These are phyloP conservation scores for Scolopax rusticola DNA, from an alignment of 2,797 vertebrate species.

Conservation along the genomic window DNA sequence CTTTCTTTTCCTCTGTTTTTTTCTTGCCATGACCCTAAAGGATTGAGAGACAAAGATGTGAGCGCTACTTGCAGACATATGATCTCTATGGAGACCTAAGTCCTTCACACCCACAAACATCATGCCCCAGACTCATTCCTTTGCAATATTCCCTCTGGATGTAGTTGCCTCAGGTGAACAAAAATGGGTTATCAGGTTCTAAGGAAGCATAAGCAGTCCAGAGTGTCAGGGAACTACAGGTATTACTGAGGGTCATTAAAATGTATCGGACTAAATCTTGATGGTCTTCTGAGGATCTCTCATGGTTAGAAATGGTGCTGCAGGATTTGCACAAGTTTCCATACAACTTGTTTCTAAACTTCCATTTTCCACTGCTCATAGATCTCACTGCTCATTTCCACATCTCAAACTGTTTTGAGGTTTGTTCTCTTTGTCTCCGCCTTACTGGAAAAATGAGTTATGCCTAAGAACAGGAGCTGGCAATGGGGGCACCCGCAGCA, in stretches of 20 bases:
- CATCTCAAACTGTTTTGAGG: background rate
- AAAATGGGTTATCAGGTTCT: background rate
- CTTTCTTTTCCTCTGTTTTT: background rate
- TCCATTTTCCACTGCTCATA: background rate
- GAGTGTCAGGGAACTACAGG: fast-evolving
- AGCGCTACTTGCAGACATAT: background rate
- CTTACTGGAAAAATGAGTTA: background rate
- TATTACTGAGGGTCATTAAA: background rate
- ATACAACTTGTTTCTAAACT: background rate
- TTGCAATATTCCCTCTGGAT: background rate
- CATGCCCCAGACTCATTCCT: background rate
- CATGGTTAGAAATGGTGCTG: background rate
- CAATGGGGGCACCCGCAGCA: background rate
- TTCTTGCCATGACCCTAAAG: background rate
- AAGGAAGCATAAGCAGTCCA: background rate
- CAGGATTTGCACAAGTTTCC: background rate
- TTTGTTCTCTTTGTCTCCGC: background rate
- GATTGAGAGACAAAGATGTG: background rate
- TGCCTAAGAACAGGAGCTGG: background rate
- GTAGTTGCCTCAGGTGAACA: background rate
- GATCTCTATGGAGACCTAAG: background rate
- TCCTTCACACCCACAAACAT: background rate
- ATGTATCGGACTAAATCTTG: background rate
- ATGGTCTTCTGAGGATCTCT: background rate
- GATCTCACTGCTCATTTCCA: background rate